A percentile compares a stretch with the other conserved stretches of the same genome.
These are phyloP conservation scores for Embiotoca jacksoni DNA, from an alignment of 2,113 vertebrate species.

Conservation along the genomic window DNA sequence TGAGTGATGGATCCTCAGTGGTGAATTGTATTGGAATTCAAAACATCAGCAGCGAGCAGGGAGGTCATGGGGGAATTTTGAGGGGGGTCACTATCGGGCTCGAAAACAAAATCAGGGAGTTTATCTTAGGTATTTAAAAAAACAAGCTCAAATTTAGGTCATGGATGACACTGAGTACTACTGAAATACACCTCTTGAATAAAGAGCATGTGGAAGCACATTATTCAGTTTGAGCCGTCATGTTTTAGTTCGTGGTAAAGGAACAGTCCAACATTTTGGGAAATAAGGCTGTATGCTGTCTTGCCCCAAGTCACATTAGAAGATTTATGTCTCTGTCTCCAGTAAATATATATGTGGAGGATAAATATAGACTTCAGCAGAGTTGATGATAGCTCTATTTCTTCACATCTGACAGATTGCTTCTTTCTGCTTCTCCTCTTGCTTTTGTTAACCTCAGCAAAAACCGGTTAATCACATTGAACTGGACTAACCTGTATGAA, in stretches of 20 bases:
- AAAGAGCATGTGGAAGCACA: conserved; percentile 6
- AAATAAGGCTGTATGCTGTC: conserved; percentile 22
- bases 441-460: not conserved
- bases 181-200: conserved; percentile 1
- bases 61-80: conserved; percentile 25
- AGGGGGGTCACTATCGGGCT: not conserved
- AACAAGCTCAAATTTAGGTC: conserved; percentile 17
- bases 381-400: conserved; percentile 32
- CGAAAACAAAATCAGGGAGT: conserved; percentile 1
- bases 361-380: conserved; percentile 24
- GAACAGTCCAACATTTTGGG: not conserved
- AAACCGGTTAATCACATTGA: too few species aligned
- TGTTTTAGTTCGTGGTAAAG: conserved; percentile 19
- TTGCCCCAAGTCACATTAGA: conserved; percentile 5
- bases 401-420: not conserved
- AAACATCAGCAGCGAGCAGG: conserved; percentile 4
- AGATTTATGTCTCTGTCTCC: conserved; percentile 18
- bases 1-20: conserved; percentile 22
- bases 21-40: conserved; percentile 33
- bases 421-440: conserved; percentile 7
- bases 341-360: conserved; percentile 15
- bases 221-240: not conserved
- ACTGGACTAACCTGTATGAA: too few species aligned
- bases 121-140: conserved; percentile 1
- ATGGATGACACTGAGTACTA: conserved; percentile 9